phyloP scores from a whole-genome alignment of 2,113 vertebrate species.

The Helogale parvula region DNA sequence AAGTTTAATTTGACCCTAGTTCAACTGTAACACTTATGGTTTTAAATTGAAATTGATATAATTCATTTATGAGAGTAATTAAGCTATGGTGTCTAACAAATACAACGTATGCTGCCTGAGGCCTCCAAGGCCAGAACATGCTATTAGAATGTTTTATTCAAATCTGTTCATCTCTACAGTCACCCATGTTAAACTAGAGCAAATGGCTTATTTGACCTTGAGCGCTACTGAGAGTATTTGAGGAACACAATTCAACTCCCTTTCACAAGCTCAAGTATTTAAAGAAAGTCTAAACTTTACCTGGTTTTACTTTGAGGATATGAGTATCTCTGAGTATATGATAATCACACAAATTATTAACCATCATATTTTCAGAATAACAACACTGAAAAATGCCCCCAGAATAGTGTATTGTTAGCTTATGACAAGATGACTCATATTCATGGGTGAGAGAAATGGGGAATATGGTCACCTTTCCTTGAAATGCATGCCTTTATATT shows the following conservation, averaged over 20 bases:
- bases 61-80: slow-evolving; percentile 95
- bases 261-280: slow-evolving; percentile 44
- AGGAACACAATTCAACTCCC: slow-evolving; percentile 62
- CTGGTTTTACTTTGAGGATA: neutral
- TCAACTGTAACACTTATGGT: slow-evolving; percentile 90
- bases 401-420: neutral
- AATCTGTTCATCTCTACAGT: slow-evolving; percentile 85
- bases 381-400: rapidly evolving
- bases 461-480: neutral
- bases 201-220: slow-evolving; percentile 87
- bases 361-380: neutral
- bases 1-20: slow-evolving; percentile 90
- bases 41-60: slow-evolving; percentile 92
- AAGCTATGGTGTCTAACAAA: slow-evolving; percentile 91
- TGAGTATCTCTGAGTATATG: neutral
- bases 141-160: slow-evolving; percentile 90
- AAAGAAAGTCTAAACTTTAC: neutral
- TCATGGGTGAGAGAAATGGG: neutral
- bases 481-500: neutral
- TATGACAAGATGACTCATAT: neutral
- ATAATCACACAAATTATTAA: neutral
- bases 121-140: slow-evolving; percentile 88
- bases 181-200: slow-evolving; percentile 83
- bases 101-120: slow-evolving; percentile 88
- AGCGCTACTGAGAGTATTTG: slow-evolving; percentile 73